Base-by-base conservation (phyloP, 2,113 vertebrate genomes). In the Copsychus sechellarum region DNA sequence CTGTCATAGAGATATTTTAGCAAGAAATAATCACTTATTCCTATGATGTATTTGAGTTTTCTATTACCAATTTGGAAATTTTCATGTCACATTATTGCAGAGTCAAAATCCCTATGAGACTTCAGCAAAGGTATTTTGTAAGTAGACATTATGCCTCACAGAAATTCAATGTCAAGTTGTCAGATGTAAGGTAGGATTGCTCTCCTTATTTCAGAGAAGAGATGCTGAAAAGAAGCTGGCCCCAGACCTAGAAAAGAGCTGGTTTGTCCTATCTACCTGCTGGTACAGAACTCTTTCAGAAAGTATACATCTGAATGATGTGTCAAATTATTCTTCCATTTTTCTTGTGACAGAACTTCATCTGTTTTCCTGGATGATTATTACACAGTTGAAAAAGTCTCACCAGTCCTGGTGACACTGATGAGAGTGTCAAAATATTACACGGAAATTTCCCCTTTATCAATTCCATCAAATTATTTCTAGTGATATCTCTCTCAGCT, bases 261-360 rank as follows among this genome's bases (percentile, higher is more conserved):
- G 11, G 36, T 58, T 81, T 89, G 57, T 76, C 70, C 64, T 36
- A 33, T 45, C 24, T 21, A n/a, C 28, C 43, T 81, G 20, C 36
- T 2, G 1, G 43, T 42, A n/a, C 38, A 78, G 56, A 64, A 67
- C 50, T 43, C 15, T 65, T 90, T 69, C 29, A 69, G 54, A 61
- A 80, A 64, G 12, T 17, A 57, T 20, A 43, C 7, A 15, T 82
- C 70, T 67, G 60, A 73, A 65, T 58, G 33, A 76, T 6, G 17
- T 70, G 58, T 86, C 79, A 88, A 82, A 73, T 72, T 82, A 53
- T 73, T 64, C 50, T 83, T 92, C 64, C 14, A 16, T 94, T 94
- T 90, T 74, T 80, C 33, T 77, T 71, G 51, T 90, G 92, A 82
- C 50, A 83, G 92, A 91, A 58, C 28, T 65, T 92, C 70, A 69